Base-by-base conservation (phyloP, 2,888 invertebrate species). In the Escarpia spicata region DNA sequence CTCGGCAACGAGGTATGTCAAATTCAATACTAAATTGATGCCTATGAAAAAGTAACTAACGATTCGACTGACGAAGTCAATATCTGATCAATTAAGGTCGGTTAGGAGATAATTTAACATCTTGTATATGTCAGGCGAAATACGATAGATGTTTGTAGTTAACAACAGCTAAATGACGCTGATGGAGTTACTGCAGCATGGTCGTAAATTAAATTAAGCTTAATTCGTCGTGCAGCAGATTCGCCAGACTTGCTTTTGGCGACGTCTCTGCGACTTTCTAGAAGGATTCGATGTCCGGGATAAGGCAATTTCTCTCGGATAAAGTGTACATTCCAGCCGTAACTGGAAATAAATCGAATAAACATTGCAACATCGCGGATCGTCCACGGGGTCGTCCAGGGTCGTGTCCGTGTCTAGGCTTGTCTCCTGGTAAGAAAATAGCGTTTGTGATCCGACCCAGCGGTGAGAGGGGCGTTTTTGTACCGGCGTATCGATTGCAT, bases 231-330 rank as follows among this genome's bases (percentile, higher is more conserved):
- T 75, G 4, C n/a, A 75, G 75, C 75, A 15, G 75, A 75, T 75
- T 26, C 2, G 2, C 75, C 75, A 75, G 75, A 75, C 75, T 75
- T 26, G 4, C 75, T 26, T 75, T 75, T 75, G 75, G 75, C 75
- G 75, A 75, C 26, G 26, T 75, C n/a, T 15, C 75, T 19, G 26
- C 26, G 75, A 75, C 6, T 75, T 75, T 75, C 19, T 26, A 75
- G 26, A 75, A 26, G 52, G 10, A 52, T 12, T 3, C 10, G 12
- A 52, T 52, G 10, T n/a, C n/a, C 6, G 19, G 75, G 75, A 26
- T 75, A 75, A 75, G 75, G 75, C 75, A 75, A 75, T 75, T 75
- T 75, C 75, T 26, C 75, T 75, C 75, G 75, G 75, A 75, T n/a
- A 75, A 75, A 75, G 75, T n/a, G 75, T 75, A 75, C n/a, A 75